phyloP scores from a whole-genome alignment of 2,888 invertebrate species.

The Furcula furcula region DNA sequence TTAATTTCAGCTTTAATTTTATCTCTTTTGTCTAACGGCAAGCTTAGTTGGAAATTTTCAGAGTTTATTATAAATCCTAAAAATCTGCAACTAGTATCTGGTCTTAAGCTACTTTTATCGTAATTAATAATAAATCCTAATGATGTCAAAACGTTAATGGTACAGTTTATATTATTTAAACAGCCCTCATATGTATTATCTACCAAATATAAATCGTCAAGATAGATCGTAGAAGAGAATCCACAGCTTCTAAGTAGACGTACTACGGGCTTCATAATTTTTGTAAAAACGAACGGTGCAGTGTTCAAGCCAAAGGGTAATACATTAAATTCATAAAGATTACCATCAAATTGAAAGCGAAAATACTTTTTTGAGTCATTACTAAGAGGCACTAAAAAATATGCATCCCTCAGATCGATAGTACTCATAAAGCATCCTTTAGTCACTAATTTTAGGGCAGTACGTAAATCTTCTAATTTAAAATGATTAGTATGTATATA shows the following conservation, averaged over 20 bases:
- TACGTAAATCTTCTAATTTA: constrained; percentile 10
- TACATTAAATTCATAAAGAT: not conserved
- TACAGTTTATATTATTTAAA: not conserved
- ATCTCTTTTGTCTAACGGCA: not conserved
- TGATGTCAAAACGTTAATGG: not conserved
- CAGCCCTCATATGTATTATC: not conserved
- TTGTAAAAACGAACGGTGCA: not conserved
- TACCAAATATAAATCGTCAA: not conserved
- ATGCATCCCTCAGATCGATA: not conserved
- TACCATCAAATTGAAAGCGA: not conserved
- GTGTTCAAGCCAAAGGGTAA: not conserved
- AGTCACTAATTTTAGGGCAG: not conserved
- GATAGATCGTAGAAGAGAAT: not conserved
- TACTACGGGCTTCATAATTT: not conserved
- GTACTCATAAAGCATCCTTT: not conserved
- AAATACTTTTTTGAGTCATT: not conserved
- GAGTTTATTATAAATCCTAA: not conserved
- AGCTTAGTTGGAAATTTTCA: not conserved
- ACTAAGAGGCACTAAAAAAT: not conserved
- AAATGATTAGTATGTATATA: constrained; percentile 7
- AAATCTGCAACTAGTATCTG: not conserved
- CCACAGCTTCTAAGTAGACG: not conserved
- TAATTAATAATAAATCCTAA: not conserved
- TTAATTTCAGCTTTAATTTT: not conserved
- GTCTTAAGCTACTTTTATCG: not conserved